A percentile compares a stretch with the other conserved stretches of the same genome.
phyloP scores from a whole-genome alignment of 2,797 vertebrate genomes.

The Rhodeus uyekii region DNA sequence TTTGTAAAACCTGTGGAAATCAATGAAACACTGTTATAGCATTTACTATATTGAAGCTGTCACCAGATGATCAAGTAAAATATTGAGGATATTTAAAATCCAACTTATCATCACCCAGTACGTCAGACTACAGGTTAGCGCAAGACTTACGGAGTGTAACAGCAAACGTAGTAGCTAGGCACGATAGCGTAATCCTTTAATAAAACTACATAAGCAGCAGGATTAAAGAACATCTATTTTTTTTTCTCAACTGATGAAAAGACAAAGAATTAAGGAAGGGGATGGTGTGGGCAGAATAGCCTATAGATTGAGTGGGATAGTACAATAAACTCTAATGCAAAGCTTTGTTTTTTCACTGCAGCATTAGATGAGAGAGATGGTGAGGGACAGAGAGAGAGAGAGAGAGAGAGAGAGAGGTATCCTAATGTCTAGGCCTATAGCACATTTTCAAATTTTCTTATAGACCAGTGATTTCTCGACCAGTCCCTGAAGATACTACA shows the following conservation, averaged over 20 bases:
- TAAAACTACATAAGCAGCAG: slow-evolving; percentile 69
- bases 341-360: slow-evolving; percentile 62
- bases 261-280: slow-evolving; percentile 64
- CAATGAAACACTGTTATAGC: slow-evolving; percentile 72
- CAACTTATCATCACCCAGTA: slow-evolving; percentile 53
- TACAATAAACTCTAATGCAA: slow-evolving; percentile 72
- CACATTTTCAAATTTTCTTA: slow-evolving; percentile 65
- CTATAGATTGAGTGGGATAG: slow-evolving; percentile 25
- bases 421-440: slow-evolving; percentile 66
- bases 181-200: slow-evolving; percentile 67
- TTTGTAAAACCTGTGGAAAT: slow-evolving; percentile 69
- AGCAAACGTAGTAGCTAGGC: slow-evolving; percentile 53
- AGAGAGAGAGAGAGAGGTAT: slow-evolving; percentile 56
- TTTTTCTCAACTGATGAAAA: slow-evolving; percentile 76
- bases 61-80: slow-evolving; percentile 26
- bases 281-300: slow-evolving; percentile 8
- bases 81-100: slow-evolving; percentile 47
- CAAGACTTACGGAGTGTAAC: slow-evolving; percentile 42
- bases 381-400: slow-evolving; percentile 50
- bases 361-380: slow-evolving; percentile 51
- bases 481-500: slow-evolving; percentile 50
- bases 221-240: slow-evolving; percentile 75
- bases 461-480: slow-evolving; percentile 65
- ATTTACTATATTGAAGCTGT: slow-evolving; percentile 72
- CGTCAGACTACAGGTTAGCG: slow-evolving; percentile 56